A percentile compares a stretch with the other conserved stretches of the same genome.
Evolutionary conservation across 1,140 invertebrate genomes (phyloP).

Genomic region (Parapsyche elsis): DNA sequence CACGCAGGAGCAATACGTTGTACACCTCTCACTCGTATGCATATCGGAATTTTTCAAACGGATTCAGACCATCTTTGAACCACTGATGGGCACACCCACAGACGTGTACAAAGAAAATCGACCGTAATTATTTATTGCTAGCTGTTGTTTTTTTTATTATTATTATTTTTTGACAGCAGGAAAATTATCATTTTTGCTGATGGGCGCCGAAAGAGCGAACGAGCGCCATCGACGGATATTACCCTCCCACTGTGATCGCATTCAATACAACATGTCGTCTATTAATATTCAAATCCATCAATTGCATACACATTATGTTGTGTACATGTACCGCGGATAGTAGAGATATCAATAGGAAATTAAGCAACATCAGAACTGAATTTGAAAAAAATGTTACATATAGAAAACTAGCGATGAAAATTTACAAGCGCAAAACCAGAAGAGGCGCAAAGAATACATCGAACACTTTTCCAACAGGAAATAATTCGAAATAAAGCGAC

Average conservation of each 20-base stretch:
- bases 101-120: background rate
- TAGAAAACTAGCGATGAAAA: too few species aligned
- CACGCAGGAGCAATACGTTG: constrained; percentile 14
- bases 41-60: constrained; percentile 34
- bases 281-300: constrained; percentile 25
- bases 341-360: background rate
- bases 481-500: too few species aligned
- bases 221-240: background rate
- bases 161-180: background rate
- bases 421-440: too few species aligned
- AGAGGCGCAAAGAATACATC: too few species aligned
- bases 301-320: background rate
- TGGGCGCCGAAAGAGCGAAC: background rate
- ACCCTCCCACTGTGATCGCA: constrained; percentile 15
- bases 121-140: constrained; percentile 17
- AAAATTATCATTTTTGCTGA: constrained; percentile 23
- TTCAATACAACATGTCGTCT: constrained; percentile 5
- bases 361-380: background rate
- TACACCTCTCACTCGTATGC: constrained; percentile 32
- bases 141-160: background rate
- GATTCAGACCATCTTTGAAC: constrained; percentile 33
- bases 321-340: background rate
- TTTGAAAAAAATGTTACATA: too few species aligned
- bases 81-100: constrained; percentile 32
- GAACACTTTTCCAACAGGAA: too few species aligned